phyloP scores from a whole-genome alignment of 2,888 invertebrate genomes.

The Xylota sylvarum region DNA sequence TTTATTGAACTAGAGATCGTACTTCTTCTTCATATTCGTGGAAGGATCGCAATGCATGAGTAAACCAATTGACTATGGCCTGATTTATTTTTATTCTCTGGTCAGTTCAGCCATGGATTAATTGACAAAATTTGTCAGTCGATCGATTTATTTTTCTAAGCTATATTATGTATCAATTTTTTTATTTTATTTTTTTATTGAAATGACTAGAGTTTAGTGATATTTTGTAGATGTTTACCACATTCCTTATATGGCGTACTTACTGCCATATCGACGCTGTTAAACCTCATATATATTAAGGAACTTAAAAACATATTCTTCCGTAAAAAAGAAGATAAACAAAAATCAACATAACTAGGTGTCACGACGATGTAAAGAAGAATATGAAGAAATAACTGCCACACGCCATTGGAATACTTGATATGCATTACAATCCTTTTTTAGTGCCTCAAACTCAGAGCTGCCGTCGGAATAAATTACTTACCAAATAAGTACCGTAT shows the following conservation, averaged over 20 bases:
- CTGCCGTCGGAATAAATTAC: slow-evolving; percentile 46
- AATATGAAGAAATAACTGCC: slow-evolving; percentile 11
- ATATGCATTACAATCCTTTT: slow-evolving; percentile 49
- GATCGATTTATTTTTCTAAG: too few relatives aligned
- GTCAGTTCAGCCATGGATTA: too few relatives aligned
- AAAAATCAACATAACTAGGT: background rate
- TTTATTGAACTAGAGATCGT: too few relatives aligned
- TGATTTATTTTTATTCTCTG: too few relatives aligned
- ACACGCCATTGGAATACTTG: slow-evolving; percentile 44
- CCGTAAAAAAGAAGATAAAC: slow-evolving; percentile 3
- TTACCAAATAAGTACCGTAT: slow-evolving; percentile 66
- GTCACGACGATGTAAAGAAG: slow-evolving; percentile 11
- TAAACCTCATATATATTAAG: background rate
- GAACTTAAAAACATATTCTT: slow-evolving; percentile 2
- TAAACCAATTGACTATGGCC: too few relatives aligned
- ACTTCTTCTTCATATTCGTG: too few relatives aligned
- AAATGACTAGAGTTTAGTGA: too few relatives aligned
- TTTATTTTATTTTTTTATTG: too few relatives aligned
- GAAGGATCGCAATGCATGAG: too few relatives aligned
- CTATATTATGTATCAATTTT: too few relatives aligned
- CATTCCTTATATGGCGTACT: background rate
- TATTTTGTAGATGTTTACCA: too few relatives aligned
- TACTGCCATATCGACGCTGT: background rate
- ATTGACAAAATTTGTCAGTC: too few relatives aligned
- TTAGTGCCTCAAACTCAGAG: background rate